Percentiles rank a stretch among this genome's conserved stretches.
Evolutionary conservation across 92 coral and sea anemone genomes (phyloP).

Genomic region (Heteractis magnifica): DNA sequence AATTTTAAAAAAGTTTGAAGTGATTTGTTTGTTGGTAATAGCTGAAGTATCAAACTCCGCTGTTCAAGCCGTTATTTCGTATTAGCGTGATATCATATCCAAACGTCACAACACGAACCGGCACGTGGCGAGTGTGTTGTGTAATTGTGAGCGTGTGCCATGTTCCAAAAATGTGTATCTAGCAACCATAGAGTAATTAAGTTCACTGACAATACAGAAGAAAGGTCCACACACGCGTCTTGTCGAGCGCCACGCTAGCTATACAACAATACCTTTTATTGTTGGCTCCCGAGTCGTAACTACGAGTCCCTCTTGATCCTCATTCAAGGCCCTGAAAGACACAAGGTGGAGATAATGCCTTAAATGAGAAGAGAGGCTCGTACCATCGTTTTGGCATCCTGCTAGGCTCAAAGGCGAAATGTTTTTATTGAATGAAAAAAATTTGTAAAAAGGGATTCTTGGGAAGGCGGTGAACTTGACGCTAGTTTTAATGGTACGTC

Average conservation of each 20-base stretch:
- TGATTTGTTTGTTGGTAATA: not conserved
- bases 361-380: not conserved
- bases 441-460: not conserved
- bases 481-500: not conserved
- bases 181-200: slow-evolving; percentile 75
- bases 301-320: slow-evolving; percentile 43
- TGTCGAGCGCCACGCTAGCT: slow-evolving; percentile 75
- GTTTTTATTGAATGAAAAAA: not conserved
- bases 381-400: not conserved
- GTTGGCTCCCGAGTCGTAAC: slow-evolving; percentile 45
- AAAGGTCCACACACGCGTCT: slow-evolving; percentile 68
- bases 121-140: slow-evolving; percentile 75
- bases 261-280: slow-evolving; percentile 57
- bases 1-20: not conserved
- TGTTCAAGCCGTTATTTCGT: slow-evolving; percentile 21
- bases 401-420: not conserved
- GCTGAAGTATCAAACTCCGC: not conserved
- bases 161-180: slow-evolving; percentile 60
- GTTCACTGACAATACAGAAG: slow-evolving; percentile 70
- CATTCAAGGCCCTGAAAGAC: slow-evolving; percentile 13
- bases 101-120: slow-evolving; percentile 28
- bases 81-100: slow-evolving; percentile 15
- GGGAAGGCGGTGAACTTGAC: too few species aligned
- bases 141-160: slow-evolving; percentile 88
- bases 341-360: slow-evolving; percentile 27